A percentile compares a stretch with the other conserved stretches of the same genome.
Conservation (phyloP, 2,888 invertebrate species). For the Chaetogeoica ovagalla region DNA sequence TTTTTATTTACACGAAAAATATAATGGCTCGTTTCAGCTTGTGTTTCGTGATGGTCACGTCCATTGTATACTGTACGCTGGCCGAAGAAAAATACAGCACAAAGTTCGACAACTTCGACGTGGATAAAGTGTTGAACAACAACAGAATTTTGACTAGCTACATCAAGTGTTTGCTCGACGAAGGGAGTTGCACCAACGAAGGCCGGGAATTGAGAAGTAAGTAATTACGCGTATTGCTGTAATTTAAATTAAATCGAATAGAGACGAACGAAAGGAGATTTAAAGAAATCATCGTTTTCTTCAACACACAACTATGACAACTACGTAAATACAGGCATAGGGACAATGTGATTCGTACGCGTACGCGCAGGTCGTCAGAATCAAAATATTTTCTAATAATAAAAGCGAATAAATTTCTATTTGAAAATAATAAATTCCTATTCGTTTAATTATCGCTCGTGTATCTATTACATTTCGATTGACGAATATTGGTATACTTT, state of each 20-base stretch:
- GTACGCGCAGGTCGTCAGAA: no score
- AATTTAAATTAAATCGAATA: neutral
- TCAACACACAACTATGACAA: no score
- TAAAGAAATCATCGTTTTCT: no score
- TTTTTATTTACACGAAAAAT: neutral
- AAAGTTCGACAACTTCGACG: conserved; percentile 65
- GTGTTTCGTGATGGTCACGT: conserved; percentile 62
- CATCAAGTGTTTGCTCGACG: conserved; percentile 67
- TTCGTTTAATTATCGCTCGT: no score
- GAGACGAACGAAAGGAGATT: neutral
- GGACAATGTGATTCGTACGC: no score
- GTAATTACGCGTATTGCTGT: conserved; percentile 56
- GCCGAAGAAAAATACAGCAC: conserved; percentile 61
- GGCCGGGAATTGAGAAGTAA: conserved; percentile 67
- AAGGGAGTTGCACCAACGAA: conserved; percentile 66
- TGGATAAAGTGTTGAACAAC: conserved; percentile 66
- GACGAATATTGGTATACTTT: no score
- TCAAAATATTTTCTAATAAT: no score
- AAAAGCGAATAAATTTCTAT: no score
- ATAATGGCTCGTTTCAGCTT: conserved; percentile 36
- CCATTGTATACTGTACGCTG: conserved; percentile 67
- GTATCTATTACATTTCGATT: no score
- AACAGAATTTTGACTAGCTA: conserved; percentile 66
- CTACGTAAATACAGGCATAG: no score
- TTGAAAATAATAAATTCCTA: no score